phyloP scores from a whole-genome alignment of 2,888 invertebrate genomes.

The Esperia sulphurella region DNA sequence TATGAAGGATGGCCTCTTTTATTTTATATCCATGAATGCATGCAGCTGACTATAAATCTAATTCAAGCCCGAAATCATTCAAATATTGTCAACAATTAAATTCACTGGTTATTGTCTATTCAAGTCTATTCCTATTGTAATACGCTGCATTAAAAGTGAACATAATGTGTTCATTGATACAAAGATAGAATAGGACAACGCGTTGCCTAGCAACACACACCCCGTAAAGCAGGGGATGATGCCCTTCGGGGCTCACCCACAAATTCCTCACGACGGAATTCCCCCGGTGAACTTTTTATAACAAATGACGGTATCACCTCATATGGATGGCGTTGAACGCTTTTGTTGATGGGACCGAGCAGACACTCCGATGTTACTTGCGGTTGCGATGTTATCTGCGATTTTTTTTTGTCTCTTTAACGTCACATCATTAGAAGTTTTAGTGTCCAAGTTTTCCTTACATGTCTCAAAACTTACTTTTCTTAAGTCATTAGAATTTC shows the following conservation, averaged over 20 bases:
- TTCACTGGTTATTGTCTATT: constrained; percentile 46
- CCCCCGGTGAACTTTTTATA: constrained; percentile 61
- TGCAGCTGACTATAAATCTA: constrained; percentile 53
- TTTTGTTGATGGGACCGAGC: constrained; percentile 2
- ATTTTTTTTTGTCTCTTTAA: background rate
- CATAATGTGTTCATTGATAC: constrained; percentile 46
- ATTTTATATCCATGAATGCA: background rate
- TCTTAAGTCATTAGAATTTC: too few relatives aligned
- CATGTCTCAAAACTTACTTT: background rate
- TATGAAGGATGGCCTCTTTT: constrained; percentile 17
- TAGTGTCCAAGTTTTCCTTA: background rate
- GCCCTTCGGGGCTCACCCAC: constrained; percentile 55
- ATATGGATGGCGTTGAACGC: constrained; percentile 21
- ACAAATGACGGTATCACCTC: constrained; percentile 28
- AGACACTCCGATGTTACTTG: constrained; percentile 3
- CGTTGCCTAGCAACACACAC: constrained; percentile 55
- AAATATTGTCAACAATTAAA: constrained; percentile 61
- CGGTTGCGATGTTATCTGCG: constrained; percentile 6
- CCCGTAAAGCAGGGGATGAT: constrained; percentile 47
- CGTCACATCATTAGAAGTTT: background rate
- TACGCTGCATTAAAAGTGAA: constrained; percentile 28
- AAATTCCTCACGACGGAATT: constrained; percentile 60
- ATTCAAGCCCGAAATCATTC: constrained; percentile 48
- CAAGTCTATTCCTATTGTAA: constrained; percentile 44
- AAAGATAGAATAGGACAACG: constrained; percentile 45